These are phyloP conservation scores for Heloderma charlesbogerti DNA, from an alignment of 2,113 vertebrate genomes.

Conservation along the genomic window DNA sequence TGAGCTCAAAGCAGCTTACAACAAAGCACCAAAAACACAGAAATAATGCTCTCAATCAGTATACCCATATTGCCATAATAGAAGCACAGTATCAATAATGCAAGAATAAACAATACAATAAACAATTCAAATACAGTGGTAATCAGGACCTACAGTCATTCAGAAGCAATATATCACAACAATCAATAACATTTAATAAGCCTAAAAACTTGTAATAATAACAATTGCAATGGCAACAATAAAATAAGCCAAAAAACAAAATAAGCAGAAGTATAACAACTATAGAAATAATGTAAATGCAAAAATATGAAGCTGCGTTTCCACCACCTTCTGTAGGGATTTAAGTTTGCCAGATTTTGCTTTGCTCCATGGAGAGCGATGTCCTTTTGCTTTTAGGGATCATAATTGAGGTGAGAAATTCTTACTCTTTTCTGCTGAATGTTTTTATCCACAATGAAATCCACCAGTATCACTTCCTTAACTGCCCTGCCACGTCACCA, in stretches of 20 bases:
- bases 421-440: too few species aligned
- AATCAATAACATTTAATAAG: neutral
- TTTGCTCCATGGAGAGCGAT: neutral
- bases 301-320: neutral
- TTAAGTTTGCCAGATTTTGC: neutral
- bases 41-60: neutral
- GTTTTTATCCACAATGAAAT: neutral
- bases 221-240: too few species aligned
- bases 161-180: neutral
- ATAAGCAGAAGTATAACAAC: neutral
- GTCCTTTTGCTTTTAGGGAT: neutral
- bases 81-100: neutral
- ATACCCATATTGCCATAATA: neutral
- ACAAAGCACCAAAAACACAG: neutral
- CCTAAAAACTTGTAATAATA: too few species aligned
- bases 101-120: neutral
- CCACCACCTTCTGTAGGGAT: neutral
- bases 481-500: constrained; percentile 89
- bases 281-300: neutral
- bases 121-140: neutral
- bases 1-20: neutral
- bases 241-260: too few species aligned
- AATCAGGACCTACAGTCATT: neutral
- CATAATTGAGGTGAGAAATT: neutral
- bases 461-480: constrained; percentile 64